These are phyloP conservation scores for Leucania comma DNA, from an alignment of 2,888 invertebrate genomes.

Conservation along the genomic window DNA sequence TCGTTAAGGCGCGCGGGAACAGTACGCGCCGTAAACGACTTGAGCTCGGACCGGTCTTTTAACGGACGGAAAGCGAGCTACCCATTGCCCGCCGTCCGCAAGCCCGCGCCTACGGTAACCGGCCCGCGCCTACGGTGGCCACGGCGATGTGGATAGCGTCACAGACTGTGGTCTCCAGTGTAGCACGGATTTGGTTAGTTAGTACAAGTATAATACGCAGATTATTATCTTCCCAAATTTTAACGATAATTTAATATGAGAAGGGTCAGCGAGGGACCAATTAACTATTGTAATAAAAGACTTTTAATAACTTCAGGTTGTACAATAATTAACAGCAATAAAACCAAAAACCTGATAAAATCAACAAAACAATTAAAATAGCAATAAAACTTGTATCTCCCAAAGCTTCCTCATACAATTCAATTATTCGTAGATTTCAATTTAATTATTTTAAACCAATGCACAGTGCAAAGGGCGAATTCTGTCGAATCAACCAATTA, in stretches of 20 bases:
- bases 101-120: too few species aligned
- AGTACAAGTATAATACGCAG: constrained; percentile 23
- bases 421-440: constrained; percentile 22
- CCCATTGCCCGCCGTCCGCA: too few species aligned
- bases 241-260: constrained; percentile 32
- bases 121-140: too few species aligned
- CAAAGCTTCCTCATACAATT: constrained; percentile 18
- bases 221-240: constrained; percentile 14
- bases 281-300: constrained; percentile 24
- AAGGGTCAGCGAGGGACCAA: constrained; percentile 22
- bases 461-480: constrained; percentile 18
- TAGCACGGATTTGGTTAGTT: too few species aligned
- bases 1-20: too few species aligned
- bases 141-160: too few species aligned
- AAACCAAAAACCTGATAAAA: constrained; percentile 21
- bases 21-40: too few species aligned
- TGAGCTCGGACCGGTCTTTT: too few species aligned
- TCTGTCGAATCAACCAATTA: constrained; percentile 28
- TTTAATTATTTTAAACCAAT: constrained; percentile 32
- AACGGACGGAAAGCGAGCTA: too few species aligned
- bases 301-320: constrained; percentile 19
- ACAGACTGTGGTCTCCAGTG: too few species aligned
- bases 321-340: constrained; percentile 23
- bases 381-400: constrained; percentile 29
- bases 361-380: constrained; percentile 31